These are phyloP conservation scores for Rhagoletis zephyria DNA, from an alignment of 1,140 invertebrate species.

Conservation along the genomic window DNA sequence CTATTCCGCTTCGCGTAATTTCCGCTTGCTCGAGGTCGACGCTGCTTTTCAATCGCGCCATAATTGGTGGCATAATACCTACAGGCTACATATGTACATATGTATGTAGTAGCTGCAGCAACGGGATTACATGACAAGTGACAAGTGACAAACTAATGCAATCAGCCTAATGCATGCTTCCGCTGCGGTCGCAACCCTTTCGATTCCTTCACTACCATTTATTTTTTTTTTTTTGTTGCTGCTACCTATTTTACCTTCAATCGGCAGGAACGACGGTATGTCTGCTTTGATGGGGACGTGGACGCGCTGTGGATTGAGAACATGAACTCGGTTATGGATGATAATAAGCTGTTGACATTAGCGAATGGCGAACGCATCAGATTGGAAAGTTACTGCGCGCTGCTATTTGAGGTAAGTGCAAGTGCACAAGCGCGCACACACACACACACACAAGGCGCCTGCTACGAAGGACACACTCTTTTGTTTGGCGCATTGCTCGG, in stretches of 20 bases:
- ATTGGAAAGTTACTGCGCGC: conserved; percentile 84
- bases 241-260: conserved; percentile 10
- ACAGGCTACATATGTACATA: not conserved
- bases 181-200: not conserved
- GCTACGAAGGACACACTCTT: not conserved
- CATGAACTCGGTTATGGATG: conserved; percentile 97
- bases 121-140: conserved; percentile 19
- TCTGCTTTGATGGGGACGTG: conserved; percentile 93
- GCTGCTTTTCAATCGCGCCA: conserved; percentile 10
- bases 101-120: not conserved
- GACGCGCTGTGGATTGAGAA: conserved; percentile 95
- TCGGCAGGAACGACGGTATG: conserved; percentile 82
- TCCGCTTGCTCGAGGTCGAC: conserved; percentile 16
- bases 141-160: conserved; percentile 54
- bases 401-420: conserved; percentile 86
- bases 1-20: not conserved
- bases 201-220: not conserved
- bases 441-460: not conserved
- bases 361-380: conserved; percentile 92
- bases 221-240: not conserved
- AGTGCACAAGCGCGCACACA: not conserved
- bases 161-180: conserved; percentile 57
- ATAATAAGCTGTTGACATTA: conserved; percentile 90
- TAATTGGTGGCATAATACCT: not conserved
- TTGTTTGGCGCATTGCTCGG: not conserved